phyloP scores from a whole-genome alignment of 2,888 invertebrate genomes.

The Xylophagus ater region DNA sequence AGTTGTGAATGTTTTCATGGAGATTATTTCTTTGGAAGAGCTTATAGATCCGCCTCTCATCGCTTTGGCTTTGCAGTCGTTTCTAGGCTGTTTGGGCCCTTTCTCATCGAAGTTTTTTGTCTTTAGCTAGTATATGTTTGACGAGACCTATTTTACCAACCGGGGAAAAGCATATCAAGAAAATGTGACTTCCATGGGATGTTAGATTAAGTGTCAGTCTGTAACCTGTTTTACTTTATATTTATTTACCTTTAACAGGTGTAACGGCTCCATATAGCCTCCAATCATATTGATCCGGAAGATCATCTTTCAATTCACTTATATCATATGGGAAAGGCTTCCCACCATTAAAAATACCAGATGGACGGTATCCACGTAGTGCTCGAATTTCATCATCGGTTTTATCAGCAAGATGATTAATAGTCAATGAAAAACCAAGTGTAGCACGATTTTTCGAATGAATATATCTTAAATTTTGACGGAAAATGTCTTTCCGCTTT shows the following conservation, averaged over 20 bases:
- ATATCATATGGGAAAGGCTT: conserved; percentile 64
- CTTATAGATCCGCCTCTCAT: no score
- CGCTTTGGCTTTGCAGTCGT: no score
- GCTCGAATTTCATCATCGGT: conserved; percentile 65
- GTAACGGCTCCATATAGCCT: conserved; percentile 85
- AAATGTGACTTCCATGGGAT: no score
- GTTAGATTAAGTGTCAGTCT: no score
- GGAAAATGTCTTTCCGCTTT: conserved; percentile 63
- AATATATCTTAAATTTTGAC: conserved; percentile 75
- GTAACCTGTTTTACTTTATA: no score
- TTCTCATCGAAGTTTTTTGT: no score
- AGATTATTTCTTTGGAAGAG: no score
- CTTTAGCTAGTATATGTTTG: no score
- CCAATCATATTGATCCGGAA: conserved; percentile 82
- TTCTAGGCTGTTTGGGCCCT: no score
- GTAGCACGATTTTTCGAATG: conserved; percentile 71
- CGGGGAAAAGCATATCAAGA: no score
- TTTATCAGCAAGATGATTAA: conserved; percentile 83
- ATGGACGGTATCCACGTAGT: conserved; percentile 54
- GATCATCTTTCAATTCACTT: conserved; percentile 40
- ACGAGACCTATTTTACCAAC: no score
- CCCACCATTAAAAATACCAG: conserved; percentile 58
- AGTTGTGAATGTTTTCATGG: no score
- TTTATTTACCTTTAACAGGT: conserved; percentile 72
- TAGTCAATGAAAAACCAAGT: conserved; percentile 57